A percentile compares a stretch with the other conserved stretches of the same genome.
These are phyloP conservation scores for Pseudopipra pipra DNA, from an alignment of 2,113 vertebrate species.

Conservation along the genomic window DNA sequence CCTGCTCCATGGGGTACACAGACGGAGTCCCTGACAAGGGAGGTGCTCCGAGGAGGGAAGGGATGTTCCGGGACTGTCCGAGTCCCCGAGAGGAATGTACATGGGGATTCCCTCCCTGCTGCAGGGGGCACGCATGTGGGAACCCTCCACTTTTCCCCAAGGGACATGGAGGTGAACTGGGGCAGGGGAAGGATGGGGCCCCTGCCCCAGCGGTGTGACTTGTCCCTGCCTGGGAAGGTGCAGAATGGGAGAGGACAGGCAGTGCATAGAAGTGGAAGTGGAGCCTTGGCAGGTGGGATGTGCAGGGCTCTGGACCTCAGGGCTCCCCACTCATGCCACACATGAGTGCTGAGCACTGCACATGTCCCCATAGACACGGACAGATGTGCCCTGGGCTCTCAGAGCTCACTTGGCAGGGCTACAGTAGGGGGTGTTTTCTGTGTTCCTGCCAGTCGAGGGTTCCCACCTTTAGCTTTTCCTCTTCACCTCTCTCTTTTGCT, in stretches of 20 bases:
- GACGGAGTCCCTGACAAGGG: accelerated
- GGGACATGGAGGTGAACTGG: neutral
- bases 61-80: accelerated
- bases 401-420: neutral
- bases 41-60: neutral
- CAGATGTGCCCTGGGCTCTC: accelerated
- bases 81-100: neutral
- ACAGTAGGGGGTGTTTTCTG: accelerated
- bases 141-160: accelerated
- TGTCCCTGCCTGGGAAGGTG: accelerated
- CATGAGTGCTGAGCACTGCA: accelerated
- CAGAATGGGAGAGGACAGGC: neutral
- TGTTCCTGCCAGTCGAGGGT: neutral
- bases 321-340: accelerated
- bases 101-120: neutral
- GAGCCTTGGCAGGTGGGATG: neutral
- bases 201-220: neutral
- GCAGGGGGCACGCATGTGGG: too few species aligned
- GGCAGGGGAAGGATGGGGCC: too few species aligned
- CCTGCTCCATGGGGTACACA: neutral
- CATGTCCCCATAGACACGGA: accelerated
- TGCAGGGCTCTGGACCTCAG: neutral
- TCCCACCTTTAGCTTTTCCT: neutral
- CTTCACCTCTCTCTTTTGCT: neutral
- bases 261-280: accelerated